These are phyloP conservation scores for Chionoecetes opilio DNA, from an alignment of 1,140 invertebrate genomes.

Conservation along the genomic window DNA sequence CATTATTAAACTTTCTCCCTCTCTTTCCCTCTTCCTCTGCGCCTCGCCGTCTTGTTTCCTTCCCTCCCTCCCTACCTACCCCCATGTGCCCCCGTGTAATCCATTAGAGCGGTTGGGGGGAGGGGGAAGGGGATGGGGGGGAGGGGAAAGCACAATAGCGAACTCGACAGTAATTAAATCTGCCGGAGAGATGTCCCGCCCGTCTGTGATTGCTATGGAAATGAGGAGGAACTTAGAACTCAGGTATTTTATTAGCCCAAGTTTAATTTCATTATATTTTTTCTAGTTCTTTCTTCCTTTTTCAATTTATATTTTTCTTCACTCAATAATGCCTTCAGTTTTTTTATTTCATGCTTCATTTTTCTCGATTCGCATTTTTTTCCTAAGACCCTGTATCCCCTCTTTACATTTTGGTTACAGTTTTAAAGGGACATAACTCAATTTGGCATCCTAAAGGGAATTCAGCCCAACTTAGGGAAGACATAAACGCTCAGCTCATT, in stretches of 20 bases:
- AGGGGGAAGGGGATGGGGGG: conserved; percentile 23
- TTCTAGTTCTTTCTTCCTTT: background rate
- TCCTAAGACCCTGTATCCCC: too few relatives aligned
- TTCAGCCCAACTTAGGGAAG: too few relatives aligned
- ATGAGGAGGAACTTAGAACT: conserved; percentile 60
- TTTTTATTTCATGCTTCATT: background rate
- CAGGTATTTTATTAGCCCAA: conserved; percentile 63
- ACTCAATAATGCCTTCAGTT: background rate
- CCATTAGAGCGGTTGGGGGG: conserved; percentile 56
- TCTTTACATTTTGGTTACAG: background rate
- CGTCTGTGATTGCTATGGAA: conserved; percentile 68
- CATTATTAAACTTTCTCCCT: conserved; percentile 7
- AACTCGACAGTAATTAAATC: conserved; percentile 73
- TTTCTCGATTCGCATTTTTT: background rate
- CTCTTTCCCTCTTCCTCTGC: background rate
- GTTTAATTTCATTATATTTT: background rate
- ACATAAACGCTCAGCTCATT: too few relatives aligned
- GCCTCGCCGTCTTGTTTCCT: background rate
- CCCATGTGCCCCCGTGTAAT: conserved; percentile 50
- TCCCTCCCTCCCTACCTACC: background rate
- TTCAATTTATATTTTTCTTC: background rate
- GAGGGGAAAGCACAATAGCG: conserved; percentile 61
- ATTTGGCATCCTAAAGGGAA: too few relatives aligned
- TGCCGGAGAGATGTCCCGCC: conserved; percentile 63
- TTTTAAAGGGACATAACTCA: background rate